Conservation (phyloP, 1,140 invertebrate species). For the Tribolium madens region DNA sequence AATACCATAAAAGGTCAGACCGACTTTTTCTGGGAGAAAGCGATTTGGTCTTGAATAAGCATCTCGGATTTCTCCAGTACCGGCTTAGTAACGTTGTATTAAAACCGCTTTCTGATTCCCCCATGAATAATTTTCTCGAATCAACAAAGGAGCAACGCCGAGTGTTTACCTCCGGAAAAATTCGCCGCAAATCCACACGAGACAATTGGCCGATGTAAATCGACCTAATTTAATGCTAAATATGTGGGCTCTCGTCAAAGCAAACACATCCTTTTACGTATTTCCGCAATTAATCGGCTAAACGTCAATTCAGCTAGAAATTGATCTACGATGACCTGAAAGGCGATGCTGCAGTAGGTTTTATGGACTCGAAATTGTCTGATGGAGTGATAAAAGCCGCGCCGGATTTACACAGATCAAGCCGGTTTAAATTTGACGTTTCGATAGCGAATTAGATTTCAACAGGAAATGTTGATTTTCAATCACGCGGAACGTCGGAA, state of each 20-base stretch:
- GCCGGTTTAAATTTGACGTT: not conserved
- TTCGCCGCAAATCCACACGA: not conserved
- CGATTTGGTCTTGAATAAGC: not conserved
- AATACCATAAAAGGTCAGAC: no score
- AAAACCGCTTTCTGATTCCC: not conserved
- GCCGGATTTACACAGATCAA: not conserved
- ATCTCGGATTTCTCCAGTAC: slow-evolving; percentile 2
- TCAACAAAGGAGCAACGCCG: slow-evolving; percentile 33
- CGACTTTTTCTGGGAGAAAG: no score
- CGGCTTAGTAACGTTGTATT: slow-evolving; percentile 15
- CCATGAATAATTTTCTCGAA: slow-evolving; percentile 21
- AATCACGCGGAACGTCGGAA: not conserved
- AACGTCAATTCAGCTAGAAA: slow-evolving; percentile 35
- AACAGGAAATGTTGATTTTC: not conserved
- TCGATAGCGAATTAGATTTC: not conserved
- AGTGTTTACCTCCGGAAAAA: slow-evolving; percentile 29
- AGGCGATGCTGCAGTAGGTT: not conserved
- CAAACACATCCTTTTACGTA: slow-evolving; percentile 38
- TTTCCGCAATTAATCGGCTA: slow-evolving; percentile 43
- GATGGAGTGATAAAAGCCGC: not conserved
- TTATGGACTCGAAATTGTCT: not conserved
- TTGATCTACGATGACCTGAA: slow-evolving; percentile 31
- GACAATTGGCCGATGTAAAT: slow-evolving; percentile 6
- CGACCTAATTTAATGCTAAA: slow-evolving; percentile 35
- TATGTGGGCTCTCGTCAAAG: slow-evolving; percentile 24